Evolutionary conservation across 1,140 invertebrate genomes (phyloP).

Genomic region (Drosophila kohkoa): DNA sequence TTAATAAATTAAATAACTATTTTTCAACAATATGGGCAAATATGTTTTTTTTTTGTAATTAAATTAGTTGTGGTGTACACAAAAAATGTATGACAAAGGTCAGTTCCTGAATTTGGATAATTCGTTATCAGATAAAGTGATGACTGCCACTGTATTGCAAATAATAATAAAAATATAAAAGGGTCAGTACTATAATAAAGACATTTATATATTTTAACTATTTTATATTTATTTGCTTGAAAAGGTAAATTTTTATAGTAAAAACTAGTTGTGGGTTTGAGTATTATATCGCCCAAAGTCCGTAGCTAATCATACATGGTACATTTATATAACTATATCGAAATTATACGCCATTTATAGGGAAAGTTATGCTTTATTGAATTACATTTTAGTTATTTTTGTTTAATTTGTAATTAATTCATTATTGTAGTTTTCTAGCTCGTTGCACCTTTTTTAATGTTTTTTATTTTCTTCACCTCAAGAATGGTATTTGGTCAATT

Average conservation of each 20-base stretch:
- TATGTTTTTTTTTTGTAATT: too few species aligned
- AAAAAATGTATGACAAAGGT: too few species aligned
- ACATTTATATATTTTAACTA: neutral
- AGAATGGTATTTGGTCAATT: slow-evolving; percentile 47
- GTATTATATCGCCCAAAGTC: slow-evolving; percentile 22
- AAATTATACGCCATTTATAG: slow-evolving; percentile 27
- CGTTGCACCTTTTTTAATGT: slow-evolving; percentile 20
- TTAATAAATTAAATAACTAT: too few species aligned
- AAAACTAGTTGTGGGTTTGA: slow-evolving; percentile 5
- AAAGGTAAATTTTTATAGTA: neutral
- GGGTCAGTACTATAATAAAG: neutral
- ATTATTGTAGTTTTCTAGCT: slow-evolving; percentile 16
- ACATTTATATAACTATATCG: slow-evolving; percentile 25
- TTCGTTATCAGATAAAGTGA: too few species aligned
- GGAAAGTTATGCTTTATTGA: slow-evolving; percentile 29
- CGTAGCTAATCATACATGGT: slow-evolving; percentile 16
- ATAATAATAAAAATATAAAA: too few species aligned
- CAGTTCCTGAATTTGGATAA: too few species aligned
- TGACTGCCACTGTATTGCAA: neutral
- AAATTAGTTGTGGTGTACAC: too few species aligned
- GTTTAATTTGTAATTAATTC: slow-evolving; percentile 19
- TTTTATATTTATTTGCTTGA: neutral
- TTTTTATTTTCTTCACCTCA: slow-evolving; percentile 37
- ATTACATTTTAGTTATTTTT: slow-evolving; percentile 22
- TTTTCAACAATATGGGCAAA: too few species aligned